Evolutionary conservation across 2,888 invertebrate genomes (phyloP).

Genomic region (Hanleya hanleyi): DNA sequence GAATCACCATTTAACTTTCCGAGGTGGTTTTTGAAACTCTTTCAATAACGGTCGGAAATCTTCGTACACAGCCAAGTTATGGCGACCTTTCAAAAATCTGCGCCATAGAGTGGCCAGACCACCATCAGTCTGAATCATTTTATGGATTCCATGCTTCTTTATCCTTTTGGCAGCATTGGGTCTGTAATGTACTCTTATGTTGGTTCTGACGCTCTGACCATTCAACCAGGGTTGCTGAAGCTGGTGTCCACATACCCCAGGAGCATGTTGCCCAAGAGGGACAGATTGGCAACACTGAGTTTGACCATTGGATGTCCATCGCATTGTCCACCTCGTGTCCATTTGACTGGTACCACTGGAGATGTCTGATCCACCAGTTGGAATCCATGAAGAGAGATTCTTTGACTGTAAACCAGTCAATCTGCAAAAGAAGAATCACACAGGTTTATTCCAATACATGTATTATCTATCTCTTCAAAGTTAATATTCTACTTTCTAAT

Average conservation of each 20-base stretch:
- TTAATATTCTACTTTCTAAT: too few species aligned
- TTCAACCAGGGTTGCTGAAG: not conserved
- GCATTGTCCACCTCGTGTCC: not conserved
- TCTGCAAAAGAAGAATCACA: too few species aligned
- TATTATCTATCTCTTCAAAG: too few species aligned
- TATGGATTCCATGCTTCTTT: conserved; percentile 57
- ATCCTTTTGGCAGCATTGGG: conserved; percentile 55
- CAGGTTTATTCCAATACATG: too few species aligned
- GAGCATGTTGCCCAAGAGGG: conserved; percentile 8
- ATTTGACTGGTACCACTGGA: conserved; percentile 11
- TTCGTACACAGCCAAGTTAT: conserved; percentile 47
- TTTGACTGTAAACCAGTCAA: too few species aligned
- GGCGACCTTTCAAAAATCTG: conserved; percentile 50
- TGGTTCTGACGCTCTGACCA: conserved; percentile 20
- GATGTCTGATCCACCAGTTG: conserved; percentile 18
- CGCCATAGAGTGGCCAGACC: conserved; percentile 53
- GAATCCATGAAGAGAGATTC: conserved; percentile 23
- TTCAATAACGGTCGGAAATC: conserved; percentile 40
- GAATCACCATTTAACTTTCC: conserved; percentile 9
- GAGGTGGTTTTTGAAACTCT: not conserved
- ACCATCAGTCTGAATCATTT: conserved; percentile 37
- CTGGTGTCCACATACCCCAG: too few species aligned
- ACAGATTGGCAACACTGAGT: not conserved
- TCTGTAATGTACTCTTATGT: conserved; percentile 32
- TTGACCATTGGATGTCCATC: not conserved